A percentile compares a stretch with the other conserved stretches of the same genome.
These are phyloP conservation scores for Tenthredo distinguenda DNA, from an alignment of 2,888 invertebrate genomes.

Conservation along the genomic window DNA sequence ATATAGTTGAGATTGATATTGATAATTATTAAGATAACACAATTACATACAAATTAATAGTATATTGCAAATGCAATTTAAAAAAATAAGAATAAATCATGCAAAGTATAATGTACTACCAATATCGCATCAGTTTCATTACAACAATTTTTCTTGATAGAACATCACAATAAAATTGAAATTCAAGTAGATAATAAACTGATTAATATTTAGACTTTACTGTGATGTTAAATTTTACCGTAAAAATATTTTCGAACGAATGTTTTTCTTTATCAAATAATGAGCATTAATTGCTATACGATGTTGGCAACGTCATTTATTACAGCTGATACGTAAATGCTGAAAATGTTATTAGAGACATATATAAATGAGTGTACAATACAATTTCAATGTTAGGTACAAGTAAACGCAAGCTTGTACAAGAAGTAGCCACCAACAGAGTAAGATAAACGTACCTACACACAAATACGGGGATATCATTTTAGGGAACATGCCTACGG, in stretches of 20 bases:
- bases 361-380: conserved; percentile 45
- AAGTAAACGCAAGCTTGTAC: conserved; percentile 58
- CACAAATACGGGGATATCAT: conserved; percentile 58
- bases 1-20: conserved; percentile 38
- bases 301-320: conserved; percentile 31
- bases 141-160: not conserved
- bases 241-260: too few species aligned
- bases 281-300: not conserved
- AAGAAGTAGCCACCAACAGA: conserved; percentile 50
- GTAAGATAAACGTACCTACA: conserved; percentile 58
- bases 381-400: conserved; percentile 55
- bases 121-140: conserved; percentile 5
- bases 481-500: conserved; percentile 61
- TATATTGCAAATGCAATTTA: conserved; percentile 46
- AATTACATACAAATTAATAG: conserved; percentile 45
- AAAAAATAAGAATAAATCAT: conserved; percentile 26
- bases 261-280: not conserved
- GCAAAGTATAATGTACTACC: conserved; percentile 15
- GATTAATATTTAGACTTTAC: not conserved
- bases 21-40: conserved; percentile 19
- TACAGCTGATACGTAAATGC: conserved; percentile 51
- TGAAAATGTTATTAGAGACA: conserved; percentile 48
- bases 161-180: not conserved
- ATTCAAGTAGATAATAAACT: not conserved
- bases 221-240: not conserved